These are phyloP conservation scores for Drosophila sp. DNA, from an alignment of 1,140 invertebrate genomes.

Conservation along the genomic window DNA sequence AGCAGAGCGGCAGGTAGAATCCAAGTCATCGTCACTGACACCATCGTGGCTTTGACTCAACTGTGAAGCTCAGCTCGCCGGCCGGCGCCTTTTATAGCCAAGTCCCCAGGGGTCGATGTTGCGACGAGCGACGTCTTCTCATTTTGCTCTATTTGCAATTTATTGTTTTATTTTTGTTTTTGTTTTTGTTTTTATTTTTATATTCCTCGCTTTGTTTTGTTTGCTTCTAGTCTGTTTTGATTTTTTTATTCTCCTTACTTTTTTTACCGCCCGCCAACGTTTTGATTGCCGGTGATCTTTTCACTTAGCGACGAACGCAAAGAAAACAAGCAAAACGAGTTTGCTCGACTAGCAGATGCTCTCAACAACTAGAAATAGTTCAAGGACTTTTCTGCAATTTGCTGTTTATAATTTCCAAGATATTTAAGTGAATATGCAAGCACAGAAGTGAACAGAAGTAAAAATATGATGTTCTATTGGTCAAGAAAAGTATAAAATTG, in stretches of 20 bases:
- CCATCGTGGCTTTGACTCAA: constrained; percentile 57
- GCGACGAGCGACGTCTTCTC: constrained; percentile 12
- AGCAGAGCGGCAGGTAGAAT: constrained; percentile 18
- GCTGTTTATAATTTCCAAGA: too few species aligned
- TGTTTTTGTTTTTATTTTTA: constrained; percentile 8
- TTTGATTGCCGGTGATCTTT: constrained; percentile 57
- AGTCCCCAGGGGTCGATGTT: constrained; percentile 7
- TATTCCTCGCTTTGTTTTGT: constrained; percentile 15
- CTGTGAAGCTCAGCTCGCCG: constrained; percentile 60
- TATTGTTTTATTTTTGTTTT: constrained; percentile 1
- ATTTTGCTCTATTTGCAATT: constrained; percentile 36
- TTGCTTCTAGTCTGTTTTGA: constrained; percentile 4
- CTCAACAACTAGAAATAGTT: not conserved
- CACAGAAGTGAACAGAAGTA: too few species aligned
- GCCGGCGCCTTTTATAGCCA: constrained; percentile 68
- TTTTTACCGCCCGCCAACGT: not conserved
- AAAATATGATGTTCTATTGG: too few species aligned
- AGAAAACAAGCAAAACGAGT: constrained; percentile 12
- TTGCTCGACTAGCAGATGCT: not conserved
- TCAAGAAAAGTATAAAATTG: too few species aligned
- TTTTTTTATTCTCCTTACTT: constrained; percentile 8
- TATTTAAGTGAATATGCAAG: too few species aligned
- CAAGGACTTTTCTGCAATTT: too few species aligned
- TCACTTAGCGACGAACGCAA: constrained; percentile 83
- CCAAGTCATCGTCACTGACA: constrained; percentile 26